These are phyloP conservation scores for Baryphthengus martii DNA, from an alignment of 2,113 vertebrate species.

Conservation along the genomic window DNA sequence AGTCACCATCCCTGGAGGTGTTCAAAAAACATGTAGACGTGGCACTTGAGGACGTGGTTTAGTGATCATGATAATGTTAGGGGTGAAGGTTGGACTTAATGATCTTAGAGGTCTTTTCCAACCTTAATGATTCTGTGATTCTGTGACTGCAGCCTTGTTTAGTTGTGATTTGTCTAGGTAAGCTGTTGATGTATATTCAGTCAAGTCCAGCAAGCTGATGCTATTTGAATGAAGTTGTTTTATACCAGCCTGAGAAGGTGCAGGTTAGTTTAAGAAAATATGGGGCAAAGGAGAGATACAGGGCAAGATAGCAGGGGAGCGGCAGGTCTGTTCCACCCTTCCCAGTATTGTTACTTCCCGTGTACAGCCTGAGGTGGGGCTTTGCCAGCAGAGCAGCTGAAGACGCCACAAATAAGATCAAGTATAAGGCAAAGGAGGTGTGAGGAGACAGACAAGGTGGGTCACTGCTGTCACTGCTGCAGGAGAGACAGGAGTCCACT, in stretches of 20 bases:
- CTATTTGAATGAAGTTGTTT: constrained; percentile 8
- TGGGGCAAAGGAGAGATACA: constrained; percentile 9
- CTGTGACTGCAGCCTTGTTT: neutral
- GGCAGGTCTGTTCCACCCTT: constrained; percentile 2
- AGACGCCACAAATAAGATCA: neutral
- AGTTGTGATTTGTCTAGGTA: neutral
- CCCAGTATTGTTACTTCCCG: neutral
- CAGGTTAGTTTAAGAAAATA: constrained; percentile 9
- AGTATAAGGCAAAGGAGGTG: neutral
- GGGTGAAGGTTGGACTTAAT: no score
- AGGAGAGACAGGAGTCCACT: neutral
- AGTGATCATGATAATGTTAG: no score
- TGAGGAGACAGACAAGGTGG: neutral
- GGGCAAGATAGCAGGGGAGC: neutral
- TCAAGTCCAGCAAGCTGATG: neutral
- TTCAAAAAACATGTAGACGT: no score
- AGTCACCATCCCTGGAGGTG: no score
- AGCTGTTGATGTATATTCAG: neutral
- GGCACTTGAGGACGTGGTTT: no score
- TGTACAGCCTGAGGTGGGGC: neutral
- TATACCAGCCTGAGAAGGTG: neutral
- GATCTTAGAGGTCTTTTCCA: no score
- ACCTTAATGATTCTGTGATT: no score
- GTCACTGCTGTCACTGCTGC: neutral
- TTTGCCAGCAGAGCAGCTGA: neutral